These are phyloP conservation scores for Protobothrops flavoviridis DNA, from an alignment of 2,113 vertebrate genomes.

Conservation along the genomic window DNA sequence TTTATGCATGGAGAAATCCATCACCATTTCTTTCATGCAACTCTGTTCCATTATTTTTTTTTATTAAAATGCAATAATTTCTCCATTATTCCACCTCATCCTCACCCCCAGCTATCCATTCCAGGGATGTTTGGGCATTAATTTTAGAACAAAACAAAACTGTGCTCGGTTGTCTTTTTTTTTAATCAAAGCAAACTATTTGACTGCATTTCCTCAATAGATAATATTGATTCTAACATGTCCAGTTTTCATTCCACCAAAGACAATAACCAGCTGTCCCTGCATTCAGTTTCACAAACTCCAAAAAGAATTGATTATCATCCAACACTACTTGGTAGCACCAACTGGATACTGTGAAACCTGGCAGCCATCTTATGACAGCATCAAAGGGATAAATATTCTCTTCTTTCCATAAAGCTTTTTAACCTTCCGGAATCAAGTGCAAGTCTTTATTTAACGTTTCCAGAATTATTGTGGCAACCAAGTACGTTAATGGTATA, in stretches of 20 bases:
- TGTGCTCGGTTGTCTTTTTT: not conserved
- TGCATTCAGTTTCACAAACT: conserved; percentile 2
- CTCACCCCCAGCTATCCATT: not conserved
- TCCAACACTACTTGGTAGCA: not conserved
- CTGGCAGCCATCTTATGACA: not conserved
- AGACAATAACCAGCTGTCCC: not conserved
- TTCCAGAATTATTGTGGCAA: not conserved
- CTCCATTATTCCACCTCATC: not conserved
- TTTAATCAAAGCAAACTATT: not conserved
- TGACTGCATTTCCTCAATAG: not conserved
- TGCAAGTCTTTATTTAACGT: not conserved
- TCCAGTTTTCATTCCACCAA: not conserved
- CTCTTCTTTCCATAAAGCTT: not conserved
- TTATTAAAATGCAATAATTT: not conserved
- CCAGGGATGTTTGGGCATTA: not conserved
- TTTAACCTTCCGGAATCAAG: not conserved
- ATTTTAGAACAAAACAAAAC: not conserved
- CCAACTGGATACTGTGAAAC: not conserved
- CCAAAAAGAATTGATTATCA: not conserved
- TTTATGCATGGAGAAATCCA: not conserved
- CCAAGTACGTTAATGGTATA: not conserved
- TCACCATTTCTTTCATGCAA: not conserved
- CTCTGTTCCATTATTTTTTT: not conserved
- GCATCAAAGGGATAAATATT: fast-evolving
- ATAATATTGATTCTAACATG: not conserved